Evolutionary conservation across 23 tunicate species (phyloP), one percentile per base, ranked within the genome.

Genomic region (Diplosoma virens): DNA sequence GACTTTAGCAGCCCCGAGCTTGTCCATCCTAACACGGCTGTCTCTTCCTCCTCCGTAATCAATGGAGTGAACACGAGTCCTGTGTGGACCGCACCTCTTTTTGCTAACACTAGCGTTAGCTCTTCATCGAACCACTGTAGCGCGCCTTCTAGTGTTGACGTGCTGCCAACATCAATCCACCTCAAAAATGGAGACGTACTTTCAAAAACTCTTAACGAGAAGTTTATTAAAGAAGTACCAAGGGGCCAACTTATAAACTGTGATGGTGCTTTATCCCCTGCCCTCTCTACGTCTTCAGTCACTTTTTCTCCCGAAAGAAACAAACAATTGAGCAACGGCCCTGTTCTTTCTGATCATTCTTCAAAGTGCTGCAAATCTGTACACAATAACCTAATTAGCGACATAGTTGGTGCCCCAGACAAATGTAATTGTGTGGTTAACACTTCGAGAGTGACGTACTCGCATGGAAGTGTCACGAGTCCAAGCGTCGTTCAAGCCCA

Each of bases 241-340:
- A 28, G 69, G 7, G 30, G n/a, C 35, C 34, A 22, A 29, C 69
- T 61, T 11, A 61, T 61, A 7, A 61, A 61, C 21, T 61, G 69
- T 29, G 69, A 61, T 29, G 69, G 69, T 61, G 69, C 69, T 61
- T n/a, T 61, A 61, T 61, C 69, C 21, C 69, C 69, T 61, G 69
- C 69, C 69, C 30, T 61, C 9, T 61, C 69, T 3, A 61, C 69
- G 7, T 61, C 69, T 27, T 61, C 69, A 5, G 69, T 61, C 21
- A 61, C 35, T 61, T 61, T 61, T 61, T 61, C 69, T 5, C 69
- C 69, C 9, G 69, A 61, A n/a, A 34, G 69, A 18, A 61, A 29
- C 35, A 61, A 61, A 29, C 69, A 61, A n/a, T n/a, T 61, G 9
- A 61, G 35, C 28, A 61, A 61, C 35, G 69, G 69, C 6, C 69